phyloP scores from a whole-genome alignment of 2,888 invertebrate genomes.

The Laothoe populi region DNA sequence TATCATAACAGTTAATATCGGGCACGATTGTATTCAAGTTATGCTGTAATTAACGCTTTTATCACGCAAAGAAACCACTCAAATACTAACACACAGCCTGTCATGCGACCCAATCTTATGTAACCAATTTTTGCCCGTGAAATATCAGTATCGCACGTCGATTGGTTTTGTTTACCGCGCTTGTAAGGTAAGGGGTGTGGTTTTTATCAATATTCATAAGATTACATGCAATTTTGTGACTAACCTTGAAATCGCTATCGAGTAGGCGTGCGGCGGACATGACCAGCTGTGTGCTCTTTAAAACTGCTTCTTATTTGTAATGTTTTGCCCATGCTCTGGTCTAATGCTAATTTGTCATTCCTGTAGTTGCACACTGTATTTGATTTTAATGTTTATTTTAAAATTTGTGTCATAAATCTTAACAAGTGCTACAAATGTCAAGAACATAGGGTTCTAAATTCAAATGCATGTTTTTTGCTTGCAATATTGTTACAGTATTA shows the following conservation, averaged over 20 bases:
- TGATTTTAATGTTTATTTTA: constrained; percentile 1
- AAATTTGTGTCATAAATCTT: background rate
- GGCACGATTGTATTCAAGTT: constrained; percentile 54
- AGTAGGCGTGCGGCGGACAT: constrained; percentile 50
- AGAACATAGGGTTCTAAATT: background rate
- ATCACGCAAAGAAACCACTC: constrained; percentile 51
- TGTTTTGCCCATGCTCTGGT: constrained; percentile 20
- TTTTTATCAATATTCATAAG: constrained; percentile 44
- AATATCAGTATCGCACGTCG: constrained; percentile 63
- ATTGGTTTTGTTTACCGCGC: constrained; percentile 70
- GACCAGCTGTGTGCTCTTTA: constrained; percentile 38
- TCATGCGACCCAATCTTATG: constrained; percentile 80
- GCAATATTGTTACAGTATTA: background rate
- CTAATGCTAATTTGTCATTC: background rate
- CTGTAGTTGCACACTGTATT: background rate
- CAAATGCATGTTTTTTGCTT: constrained; percentile 5
- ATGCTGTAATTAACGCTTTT: constrained; percentile 70
- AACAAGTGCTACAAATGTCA: constrained; percentile 1
- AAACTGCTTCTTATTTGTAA: constrained; percentile 28
- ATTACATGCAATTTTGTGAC: constrained; percentile 34
- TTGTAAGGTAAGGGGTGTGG: constrained; percentile 70
- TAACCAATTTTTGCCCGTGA: constrained; percentile 73
- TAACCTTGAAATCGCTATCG: constrained; percentile 65
- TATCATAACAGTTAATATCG: constrained; percentile 62
- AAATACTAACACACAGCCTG: constrained; percentile 61